Base-by-base conservation (phyloP, 2,797 vertebrate genomes). In the Hypotaenidia okinawae region DNA sequence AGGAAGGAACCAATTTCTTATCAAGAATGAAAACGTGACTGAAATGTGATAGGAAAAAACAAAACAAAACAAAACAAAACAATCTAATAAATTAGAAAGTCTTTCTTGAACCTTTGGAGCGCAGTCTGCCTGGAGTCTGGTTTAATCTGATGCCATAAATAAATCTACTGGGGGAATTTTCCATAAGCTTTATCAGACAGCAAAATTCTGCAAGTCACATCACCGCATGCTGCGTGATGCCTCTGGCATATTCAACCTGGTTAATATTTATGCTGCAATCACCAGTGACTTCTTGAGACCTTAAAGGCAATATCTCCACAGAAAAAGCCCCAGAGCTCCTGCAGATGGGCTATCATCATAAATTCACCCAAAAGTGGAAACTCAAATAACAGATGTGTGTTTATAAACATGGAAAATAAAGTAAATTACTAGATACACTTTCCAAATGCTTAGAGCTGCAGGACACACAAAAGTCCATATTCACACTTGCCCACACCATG, bases 61-160 rank as follows among this genome's bases (percentile, higher is more conserved):
- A 52, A 52, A 52, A 22, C 47, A 51, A 27, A 43, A 43, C 43
- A 43, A 45, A 45, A 28, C 93, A 93, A 90, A 90, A 64, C 94
- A 96, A 62, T 87, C 86, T 85, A 97, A 97, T 97, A 97, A 97
- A 96, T 93, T 84, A 94, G 68, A 84, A 88, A 79, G 87, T 95
- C 92, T 90, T 97, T 41, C 33, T 72, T 84, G 94, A 97, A 91
- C 73, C 55, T 95, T 22, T 6, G 0, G 69, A 74, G 72, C 7
- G 8, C 93, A 87, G 95, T 91, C 97, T 96, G 87, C 95, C 93
- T 93, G 96, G 97, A 97, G 97, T 97, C 90, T 92, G 74, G 92
- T 92, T 94, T 95, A 80, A 84, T 96, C 96, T 96, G 83, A 63
- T 62, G 68, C 94, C 84, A 10, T 97, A 98, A 98, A 98, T 98